Percentiles rank a stretch among this genome's conserved stretches.
phyloP scores from a whole-genome alignment of 2,797 vertebrate species.

The Uromys caudimaculatus region DNA sequence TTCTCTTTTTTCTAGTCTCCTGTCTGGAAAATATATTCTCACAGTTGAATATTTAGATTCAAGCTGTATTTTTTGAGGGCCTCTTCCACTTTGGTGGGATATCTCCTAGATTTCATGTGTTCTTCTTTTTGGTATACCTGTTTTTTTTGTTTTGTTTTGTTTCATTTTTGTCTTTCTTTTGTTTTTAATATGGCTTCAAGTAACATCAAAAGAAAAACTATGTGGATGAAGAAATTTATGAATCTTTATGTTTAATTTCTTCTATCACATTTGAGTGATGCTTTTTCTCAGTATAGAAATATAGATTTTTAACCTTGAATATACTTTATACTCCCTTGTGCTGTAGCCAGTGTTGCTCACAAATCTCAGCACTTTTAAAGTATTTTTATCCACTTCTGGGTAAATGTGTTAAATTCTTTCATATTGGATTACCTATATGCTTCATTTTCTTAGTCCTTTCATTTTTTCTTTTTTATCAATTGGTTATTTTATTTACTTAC shows the following conservation, averaged over 20 bases:
- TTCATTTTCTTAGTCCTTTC: neutral
- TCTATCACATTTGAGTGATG: neutral
- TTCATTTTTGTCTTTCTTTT: neutral
- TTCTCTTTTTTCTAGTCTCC: neutral
- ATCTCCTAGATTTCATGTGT: neutral
- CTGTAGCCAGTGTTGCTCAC: neutral
- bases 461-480: neutral
- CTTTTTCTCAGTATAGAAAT: neutral
- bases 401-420: neutral
- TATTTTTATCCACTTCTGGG: neutral
- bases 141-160: neutral
- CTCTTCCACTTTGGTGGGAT: neutral
- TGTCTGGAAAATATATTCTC: neutral
- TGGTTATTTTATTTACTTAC: neutral
- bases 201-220: neutral
- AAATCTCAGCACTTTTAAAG: neutral
- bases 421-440: neutral
- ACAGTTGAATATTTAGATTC: neutral
- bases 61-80: neutral
- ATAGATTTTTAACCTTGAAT: neutral
- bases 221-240: neutral
- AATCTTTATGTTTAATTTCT: conserved; percentile 26
- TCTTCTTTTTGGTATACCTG: neutral
- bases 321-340: neutral
- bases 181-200: neutral